These are phyloP conservation scores for Sebastes itinus DNA, from an alignment of 2,797 vertebrate genomes.

Conservation along the genomic window DNA sequence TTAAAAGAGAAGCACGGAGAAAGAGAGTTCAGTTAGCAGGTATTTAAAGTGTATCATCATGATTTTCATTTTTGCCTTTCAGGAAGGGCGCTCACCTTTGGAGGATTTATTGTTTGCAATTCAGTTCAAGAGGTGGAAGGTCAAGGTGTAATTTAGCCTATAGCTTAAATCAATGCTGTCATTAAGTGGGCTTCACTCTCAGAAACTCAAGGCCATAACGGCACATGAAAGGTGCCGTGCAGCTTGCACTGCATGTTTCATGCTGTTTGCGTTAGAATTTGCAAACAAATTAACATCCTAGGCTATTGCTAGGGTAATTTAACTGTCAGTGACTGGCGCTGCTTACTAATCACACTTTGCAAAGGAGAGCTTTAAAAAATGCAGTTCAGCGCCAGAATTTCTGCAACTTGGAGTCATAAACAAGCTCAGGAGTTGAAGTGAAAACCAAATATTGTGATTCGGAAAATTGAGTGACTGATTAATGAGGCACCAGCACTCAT, in stretches of 20 bases:
- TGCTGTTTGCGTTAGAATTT: neutral
- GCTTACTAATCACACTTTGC: slow-evolving; percentile 3
- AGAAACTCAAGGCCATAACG: neutral
- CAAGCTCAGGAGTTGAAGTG: neutral
- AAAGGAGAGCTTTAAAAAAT: neutral
- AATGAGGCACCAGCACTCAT: neutral
- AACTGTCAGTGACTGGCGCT: neutral
- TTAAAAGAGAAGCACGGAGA: neutral
- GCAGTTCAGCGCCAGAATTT: neutral
- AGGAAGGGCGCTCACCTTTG: neutral
- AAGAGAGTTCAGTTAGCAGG: neutral
- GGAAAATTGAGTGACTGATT: neutral
- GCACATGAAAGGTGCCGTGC: neutral
- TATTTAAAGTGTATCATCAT: neutral
- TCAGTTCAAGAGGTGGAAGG: neutral
- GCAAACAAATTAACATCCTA: slow-evolving; percentile 7
- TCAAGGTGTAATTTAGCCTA: neutral
- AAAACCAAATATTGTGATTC: neutral
- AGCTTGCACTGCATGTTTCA: neutral
- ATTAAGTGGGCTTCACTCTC: neutral
- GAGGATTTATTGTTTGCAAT: slow-evolving; percentile 1
- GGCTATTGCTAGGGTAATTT: slow-evolving; percentile 9
- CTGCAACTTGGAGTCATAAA: neutral
- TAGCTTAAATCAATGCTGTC: neutral
- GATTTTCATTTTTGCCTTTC: neutral